Evolutionary conservation across 2,113 vertebrate species (phyloP).

Genomic region (Gallinago media): DNA sequence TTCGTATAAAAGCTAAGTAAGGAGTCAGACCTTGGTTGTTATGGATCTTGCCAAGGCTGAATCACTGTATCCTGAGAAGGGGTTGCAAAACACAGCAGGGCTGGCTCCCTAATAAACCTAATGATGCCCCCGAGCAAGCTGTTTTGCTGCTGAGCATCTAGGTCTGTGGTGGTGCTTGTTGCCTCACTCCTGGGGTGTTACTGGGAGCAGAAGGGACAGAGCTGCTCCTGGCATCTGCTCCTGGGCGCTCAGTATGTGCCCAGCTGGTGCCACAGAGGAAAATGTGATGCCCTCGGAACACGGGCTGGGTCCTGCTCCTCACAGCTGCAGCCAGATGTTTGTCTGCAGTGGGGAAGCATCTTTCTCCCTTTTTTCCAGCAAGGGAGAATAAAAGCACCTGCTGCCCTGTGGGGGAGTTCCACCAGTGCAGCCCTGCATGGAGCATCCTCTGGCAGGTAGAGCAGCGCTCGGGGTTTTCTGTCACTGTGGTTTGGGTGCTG

Average conservation of each 20-base stretch:
- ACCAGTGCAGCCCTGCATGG: neutral
- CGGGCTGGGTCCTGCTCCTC: neutral
- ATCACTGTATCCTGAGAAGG: neutral
- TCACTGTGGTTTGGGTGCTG: neutral
- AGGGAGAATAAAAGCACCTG: neutral
- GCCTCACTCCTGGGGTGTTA: rapidly evolving
- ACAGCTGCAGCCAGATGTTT: neutral
- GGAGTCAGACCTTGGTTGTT: neutral
- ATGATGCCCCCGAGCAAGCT: neutral
- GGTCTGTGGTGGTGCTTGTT: rapidly evolving
- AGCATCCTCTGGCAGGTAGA: neutral
- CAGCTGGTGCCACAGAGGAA: neutral
- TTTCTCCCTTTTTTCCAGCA: neutral
- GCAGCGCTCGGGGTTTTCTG: rapidly evolving
- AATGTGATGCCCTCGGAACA: neutral
- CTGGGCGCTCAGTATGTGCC: rapidly evolving
- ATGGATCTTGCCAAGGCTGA: neutral
- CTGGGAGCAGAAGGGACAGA: neutral
- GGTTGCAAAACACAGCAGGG: neutral
- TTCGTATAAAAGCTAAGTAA: neutral
- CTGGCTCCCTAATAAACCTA: neutral
- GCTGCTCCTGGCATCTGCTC: neutral
- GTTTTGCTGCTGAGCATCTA: neutral
- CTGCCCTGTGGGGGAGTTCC: neutral
- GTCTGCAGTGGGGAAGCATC: neutral